Percentiles rank a stretch among this genome's conserved stretches.
These are phyloP conservation scores for Platysternon megacephalum DNA, from an alignment of 2,113 vertebrate species.

Conservation along the genomic window DNA sequence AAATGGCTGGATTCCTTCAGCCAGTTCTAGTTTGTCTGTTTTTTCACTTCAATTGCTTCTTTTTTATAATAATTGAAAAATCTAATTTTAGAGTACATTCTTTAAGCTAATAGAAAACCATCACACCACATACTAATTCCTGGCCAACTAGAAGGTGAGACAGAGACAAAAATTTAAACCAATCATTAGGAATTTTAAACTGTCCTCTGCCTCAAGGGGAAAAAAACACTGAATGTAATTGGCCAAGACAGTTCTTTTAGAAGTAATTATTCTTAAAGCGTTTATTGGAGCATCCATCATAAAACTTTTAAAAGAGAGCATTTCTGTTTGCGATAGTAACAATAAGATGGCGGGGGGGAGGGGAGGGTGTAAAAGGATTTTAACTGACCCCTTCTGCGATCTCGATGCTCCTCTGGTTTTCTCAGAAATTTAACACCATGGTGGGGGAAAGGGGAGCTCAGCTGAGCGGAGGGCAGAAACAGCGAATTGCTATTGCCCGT, in stretches of 20 bases:
- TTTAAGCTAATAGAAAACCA: neutral
- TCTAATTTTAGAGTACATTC: neutral
- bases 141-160: neutral
- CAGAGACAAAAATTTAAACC: neutral
- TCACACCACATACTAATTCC: neutral
- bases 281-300: neutral
- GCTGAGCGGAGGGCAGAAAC: conserved; percentile 81
- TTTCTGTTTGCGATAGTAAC: neutral
- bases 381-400: neutral
- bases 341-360: neutral
- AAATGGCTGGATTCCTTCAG: neutral
- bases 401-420: conserved; percentile 1
- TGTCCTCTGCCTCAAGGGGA: neutral
- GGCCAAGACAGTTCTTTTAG: neutral
- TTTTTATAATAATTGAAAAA: neutral
- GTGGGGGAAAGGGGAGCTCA: conserved; percentile 80
- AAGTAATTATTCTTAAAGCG: neutral
- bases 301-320: neutral
- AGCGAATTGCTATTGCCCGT: conserved; percentile 79
- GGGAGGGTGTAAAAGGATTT: neutral
- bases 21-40: neutral
- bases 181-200: neutral
- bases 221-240: neutral
- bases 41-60: neutral
- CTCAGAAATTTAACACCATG: conserved; percentile 79